Conservation (phyloP, 2,113 vertebrate species). For the Spizaetus ornatus region DNA sequence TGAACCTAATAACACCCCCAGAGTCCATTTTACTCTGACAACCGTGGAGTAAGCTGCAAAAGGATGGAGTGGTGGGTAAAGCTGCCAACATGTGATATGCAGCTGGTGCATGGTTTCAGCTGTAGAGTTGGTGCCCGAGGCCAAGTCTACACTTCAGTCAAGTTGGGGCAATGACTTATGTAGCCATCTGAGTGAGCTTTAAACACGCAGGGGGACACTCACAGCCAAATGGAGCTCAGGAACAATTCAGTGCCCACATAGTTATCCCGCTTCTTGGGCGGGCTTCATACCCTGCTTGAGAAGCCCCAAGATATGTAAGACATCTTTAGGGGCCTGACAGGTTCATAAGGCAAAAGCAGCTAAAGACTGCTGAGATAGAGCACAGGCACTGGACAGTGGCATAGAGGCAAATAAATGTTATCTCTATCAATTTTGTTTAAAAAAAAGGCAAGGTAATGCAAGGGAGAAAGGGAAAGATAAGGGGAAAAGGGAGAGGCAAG, state of each 20-base stretch:
- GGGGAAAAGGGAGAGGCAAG: neutral
- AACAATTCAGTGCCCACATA: accelerated
- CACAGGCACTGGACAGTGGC: neutral
- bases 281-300: neutral
- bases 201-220: neutral
- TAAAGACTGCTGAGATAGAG: neutral
- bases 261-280: neutral
- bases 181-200: neutral
- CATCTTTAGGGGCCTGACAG: neutral
- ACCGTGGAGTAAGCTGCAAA: neutral
- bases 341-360: neutral
- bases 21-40: neutral
- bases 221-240: neutral
- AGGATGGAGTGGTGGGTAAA: neutral
- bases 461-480: neutral
- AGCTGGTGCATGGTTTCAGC: neutral
- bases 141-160: neutral
- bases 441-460: neutral
- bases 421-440: neutral
- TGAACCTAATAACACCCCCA: neutral
- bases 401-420: neutral
- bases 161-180: neutral
- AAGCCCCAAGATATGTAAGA: neutral
- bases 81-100: neutral
- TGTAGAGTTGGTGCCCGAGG: neutral